Evolutionary conservation across 1,140 invertebrate species (phyloP), one percentile per base, ranked within the genome.

Genomic region (Drosophila punjabiensis): DNA sequence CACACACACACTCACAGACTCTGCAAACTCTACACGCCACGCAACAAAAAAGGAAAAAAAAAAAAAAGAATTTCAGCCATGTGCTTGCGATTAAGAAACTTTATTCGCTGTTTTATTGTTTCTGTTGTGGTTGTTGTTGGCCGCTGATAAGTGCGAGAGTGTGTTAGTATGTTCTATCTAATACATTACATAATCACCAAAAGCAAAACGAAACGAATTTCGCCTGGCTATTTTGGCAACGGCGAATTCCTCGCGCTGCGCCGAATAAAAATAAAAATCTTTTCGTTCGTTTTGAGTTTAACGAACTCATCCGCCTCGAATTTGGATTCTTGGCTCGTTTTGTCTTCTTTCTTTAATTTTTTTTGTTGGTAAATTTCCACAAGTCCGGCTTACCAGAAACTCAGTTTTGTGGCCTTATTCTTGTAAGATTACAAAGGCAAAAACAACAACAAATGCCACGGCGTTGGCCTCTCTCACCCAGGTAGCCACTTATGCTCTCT

Each of bases 51-150:
- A n/a, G n/a, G n/a, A n/a, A n/a, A n/a, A 70, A 78, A 77, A 81
- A 63, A 75, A 61, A 67, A 68, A 45, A 67, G 39, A 64, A 67
- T 45, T 50, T 67, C 74, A 78, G 65, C 74, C 82, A 85, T 85
- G 82, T 85, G 82, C 82, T 85, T 85, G 82, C 69, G 83, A 85
- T 79, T 85, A 85, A 85, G 63, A 84, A 65, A 74, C 56, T 71
- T 79, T 56, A 63, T 69, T 71, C 50, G 24, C 50, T 58, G 48
- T 28, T 63, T 53, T 50, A 52, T 62, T 65, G 35, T 53, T 77
- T 61, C 55, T 39, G 55, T 58, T 58, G 35, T 56, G 16, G 39
- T 66, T 59, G 68, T 78, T 79, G 60, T 64, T 75, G 48, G 61
- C 59, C 43, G 35, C 48, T 79, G 61, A 79, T 83, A 80, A 76